Base-by-base conservation (phyloP, 2,888 invertebrate species). In the Noctua comes region DNA sequence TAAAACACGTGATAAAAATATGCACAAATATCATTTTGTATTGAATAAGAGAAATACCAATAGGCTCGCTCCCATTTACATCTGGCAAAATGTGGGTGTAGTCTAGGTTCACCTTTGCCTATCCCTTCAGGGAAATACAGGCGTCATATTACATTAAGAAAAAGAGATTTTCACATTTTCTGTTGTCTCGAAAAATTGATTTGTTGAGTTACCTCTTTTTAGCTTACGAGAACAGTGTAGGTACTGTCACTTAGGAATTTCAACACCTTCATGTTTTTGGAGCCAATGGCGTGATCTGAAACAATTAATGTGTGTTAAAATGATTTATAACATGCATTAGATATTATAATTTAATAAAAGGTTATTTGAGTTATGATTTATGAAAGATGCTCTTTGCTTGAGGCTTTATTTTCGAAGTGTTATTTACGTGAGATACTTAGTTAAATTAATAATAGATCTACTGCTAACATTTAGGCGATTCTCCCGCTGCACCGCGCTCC, bases 211-310 rank as follows among this genome's bases (percentile, higher is more conserved):
- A 66, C 43, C n/a, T 1, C 18, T 16, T 66, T 43, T 66, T 43
- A 0, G 16, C n/a, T n/a, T 16, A n/a, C 8, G 43, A n/a, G 66
- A 8, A 0, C n/a, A 8, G 66, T 18, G 31, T n/a, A 31, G 70
- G 74, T 76, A 72, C 79, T 88, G 83, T 79, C 87, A 85, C 76
- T 83, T 73, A 57, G 68, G 79, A 78, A 86, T 85, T 85, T 85
- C 84, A 71, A 83, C 84, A 85, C 73, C 68, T 57, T 57, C 51
- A 72, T 51, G 51, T 73, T 71, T 83, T 59, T 80, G 76, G 57
- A 68, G 68, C 71, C 79, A 71, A 21, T 83, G 65, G 70, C 76
- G 73, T 86, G 79, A 64, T 76, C 43, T 68, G 36, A 84, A 73
- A 84, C 86, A 86, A 84, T 83, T 79, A 76, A 74, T 66, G 66